phyloP scores from a whole-genome alignment of 2,888 invertebrate species.

The Amiota minor region DNA sequence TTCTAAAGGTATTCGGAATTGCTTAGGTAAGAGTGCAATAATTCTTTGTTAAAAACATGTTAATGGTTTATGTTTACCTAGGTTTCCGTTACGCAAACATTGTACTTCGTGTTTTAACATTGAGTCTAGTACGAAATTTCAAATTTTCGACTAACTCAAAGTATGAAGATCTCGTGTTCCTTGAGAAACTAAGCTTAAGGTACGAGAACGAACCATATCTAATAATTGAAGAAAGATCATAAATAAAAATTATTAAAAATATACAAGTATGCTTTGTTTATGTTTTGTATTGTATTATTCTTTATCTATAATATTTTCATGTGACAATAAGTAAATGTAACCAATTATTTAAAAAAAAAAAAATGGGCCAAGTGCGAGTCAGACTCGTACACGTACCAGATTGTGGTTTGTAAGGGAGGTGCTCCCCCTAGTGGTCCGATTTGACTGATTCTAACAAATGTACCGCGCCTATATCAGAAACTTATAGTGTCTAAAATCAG shows the following conservation, averaged over 20 bases:
- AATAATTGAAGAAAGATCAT: constrained; percentile 41
- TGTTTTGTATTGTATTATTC: too few species aligned
- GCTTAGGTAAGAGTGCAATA: constrained; percentile 47
- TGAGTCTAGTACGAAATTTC: constrained; percentile 49
- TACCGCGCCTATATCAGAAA: too few species aligned
- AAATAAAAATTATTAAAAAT: neutral
- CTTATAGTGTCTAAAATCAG: too few species aligned
- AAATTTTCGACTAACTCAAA: constrained; percentile 50
- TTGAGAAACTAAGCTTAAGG: constrained; percentile 54
- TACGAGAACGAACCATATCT: constrained; percentile 48
- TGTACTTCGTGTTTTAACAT: constrained; percentile 51
- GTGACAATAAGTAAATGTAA: too few species aligned
- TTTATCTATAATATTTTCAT: too few species aligned
- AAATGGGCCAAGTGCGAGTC: too few species aligned
- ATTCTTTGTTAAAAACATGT: neutral
- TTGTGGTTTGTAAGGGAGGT: too few species aligned
- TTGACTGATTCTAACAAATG: too few species aligned
- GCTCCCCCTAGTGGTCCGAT: too few species aligned
- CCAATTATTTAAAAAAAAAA: too few species aligned
- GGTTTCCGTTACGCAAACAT: constrained; percentile 57
- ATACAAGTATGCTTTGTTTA: too few species aligned
- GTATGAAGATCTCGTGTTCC: constrained; percentile 51
- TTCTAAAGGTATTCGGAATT: constrained; percentile 56
- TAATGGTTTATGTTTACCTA: constrained; percentile 31
- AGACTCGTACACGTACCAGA: too few species aligned